Percentiles rank a stretch among this genome's conserved stretches.
phyloP scores from a whole-genome alignment of 1,140 invertebrate genomes.

The Daktulosphaira vitifoliae region DNA sequence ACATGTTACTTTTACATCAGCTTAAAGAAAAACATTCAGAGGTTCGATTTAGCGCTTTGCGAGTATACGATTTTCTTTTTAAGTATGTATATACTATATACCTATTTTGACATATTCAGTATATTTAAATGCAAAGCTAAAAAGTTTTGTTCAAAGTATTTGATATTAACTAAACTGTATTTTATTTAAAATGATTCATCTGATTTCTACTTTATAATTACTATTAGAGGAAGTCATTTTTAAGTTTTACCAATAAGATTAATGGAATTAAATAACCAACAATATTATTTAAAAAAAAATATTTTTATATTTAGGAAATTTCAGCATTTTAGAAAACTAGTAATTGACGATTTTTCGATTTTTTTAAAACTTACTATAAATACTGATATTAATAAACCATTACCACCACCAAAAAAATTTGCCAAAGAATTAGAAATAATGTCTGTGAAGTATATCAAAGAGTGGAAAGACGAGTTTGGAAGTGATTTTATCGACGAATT shows the following conservation, averaged over 20 bases:
- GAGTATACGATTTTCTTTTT: constrained; percentile 50
- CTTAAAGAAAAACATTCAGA: constrained; percentile 50
- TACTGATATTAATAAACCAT: constrained; percentile 44
- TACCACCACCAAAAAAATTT: constrained; percentile 48
- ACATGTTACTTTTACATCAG: constrained; percentile 45
- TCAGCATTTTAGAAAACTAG: constrained; percentile 48
- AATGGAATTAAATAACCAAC: too few species aligned
- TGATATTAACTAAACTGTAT: background rate
- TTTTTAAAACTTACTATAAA: constrained; percentile 47
- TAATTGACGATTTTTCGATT: constrained; percentile 47
- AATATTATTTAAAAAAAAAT: too few species aligned
- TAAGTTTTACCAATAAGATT: too few species aligned
- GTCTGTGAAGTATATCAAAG: constrained; percentile 45
- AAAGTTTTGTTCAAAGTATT: background rate
- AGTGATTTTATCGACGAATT: constrained; percentile 46
- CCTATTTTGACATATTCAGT: too few species aligned
- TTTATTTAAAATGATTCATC: constrained; percentile 7
- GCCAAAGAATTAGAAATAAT: constrained; percentile 46
- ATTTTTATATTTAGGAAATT: constrained; percentile 47
- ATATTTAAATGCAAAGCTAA: background rate
- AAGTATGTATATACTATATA: constrained; percentile 37
- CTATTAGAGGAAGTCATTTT: background rate
- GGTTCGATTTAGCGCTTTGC: constrained; percentile 49
- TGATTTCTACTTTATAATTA: background rate
- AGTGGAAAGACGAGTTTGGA: constrained; percentile 49